These are phyloP conservation scores for Accipiter cooperii DNA, from an alignment of 2,113 vertebrate species.

Conservation along the genomic window DNA sequence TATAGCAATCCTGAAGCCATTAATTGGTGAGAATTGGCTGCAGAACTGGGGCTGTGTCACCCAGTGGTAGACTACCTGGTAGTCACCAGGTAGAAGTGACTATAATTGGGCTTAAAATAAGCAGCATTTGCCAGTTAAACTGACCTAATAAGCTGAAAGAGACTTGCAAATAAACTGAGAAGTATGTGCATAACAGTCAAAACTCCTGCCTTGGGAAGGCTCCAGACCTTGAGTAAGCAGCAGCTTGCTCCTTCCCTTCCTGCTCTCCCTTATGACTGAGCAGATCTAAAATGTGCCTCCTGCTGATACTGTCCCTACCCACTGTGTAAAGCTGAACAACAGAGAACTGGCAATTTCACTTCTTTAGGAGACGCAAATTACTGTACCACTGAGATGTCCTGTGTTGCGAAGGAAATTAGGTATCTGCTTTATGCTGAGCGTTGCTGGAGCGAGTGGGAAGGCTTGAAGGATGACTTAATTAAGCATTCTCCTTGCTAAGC, in stretches of 20 bases:
- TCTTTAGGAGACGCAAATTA: not conserved
- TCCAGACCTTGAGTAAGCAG: not conserved
- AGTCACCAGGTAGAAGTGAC: constrained; percentile 6
- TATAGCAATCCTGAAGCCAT: not conserved
- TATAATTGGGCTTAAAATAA: not conserved
- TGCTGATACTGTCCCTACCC: not conserved
- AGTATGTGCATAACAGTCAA: not conserved
- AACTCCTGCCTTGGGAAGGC: not conserved
- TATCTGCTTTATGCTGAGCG: not conserved
- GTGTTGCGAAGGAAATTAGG: not conserved
- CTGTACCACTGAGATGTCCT: not conserved
- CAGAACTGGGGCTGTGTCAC: not conserved
- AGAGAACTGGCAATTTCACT: not conserved
- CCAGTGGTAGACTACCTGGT: not conserved
- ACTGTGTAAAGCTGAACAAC: not conserved
- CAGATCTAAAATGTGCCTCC: not conserved
- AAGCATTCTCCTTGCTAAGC: constrained; percentile 14
- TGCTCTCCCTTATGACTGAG: not conserved
- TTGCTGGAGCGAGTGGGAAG: not conserved
- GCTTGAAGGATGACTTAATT: constrained; percentile 23
- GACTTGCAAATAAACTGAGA: not conserved
- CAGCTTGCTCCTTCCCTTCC: not conserved
- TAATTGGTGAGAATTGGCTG: not conserved
- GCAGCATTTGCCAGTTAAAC: not conserved
- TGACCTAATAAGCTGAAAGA: constrained; percentile 18